These are phyloP conservation scores for Cephus rjabovi DNA, from an alignment of 2,888 invertebrate species.

Conservation along the genomic window DNA sequence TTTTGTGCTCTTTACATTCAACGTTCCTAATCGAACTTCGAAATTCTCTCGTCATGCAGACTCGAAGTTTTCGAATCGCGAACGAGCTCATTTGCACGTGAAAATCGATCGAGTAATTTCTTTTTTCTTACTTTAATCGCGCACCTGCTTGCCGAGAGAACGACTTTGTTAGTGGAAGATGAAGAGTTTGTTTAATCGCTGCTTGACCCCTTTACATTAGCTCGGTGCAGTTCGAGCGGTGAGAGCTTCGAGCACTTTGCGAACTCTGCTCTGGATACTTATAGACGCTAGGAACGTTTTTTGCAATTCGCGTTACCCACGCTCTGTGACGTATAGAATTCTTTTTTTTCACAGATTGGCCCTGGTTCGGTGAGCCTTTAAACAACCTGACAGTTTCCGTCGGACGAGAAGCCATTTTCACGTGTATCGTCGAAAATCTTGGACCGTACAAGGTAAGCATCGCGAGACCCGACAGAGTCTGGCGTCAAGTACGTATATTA, in stretches of 20 bases:
- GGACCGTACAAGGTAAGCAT: conserved; percentile 60
- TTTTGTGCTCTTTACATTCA: neutral
- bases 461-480: too few species aligned
- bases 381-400: conserved; percentile 64
- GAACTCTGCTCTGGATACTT: conserved; percentile 34
- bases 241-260: conserved; percentile 34
- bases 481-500: too few species aligned
- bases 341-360: conserved; percentile 53
- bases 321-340: neutral
- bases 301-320: neutral
- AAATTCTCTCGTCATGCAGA: neutral
- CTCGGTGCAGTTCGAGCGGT: conserved; percentile 21
- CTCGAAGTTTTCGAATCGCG: neutral
- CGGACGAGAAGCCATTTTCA: conserved; percentile 62
- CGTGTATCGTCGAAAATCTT: conserved; percentile 63
- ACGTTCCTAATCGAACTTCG: neutral
- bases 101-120: neutral
- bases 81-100: neutral
- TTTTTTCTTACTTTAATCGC: neutral
- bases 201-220: conserved; percentile 49
- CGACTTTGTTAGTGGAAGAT: conserved; percentile 37
- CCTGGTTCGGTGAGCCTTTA: conserved; percentile 61
- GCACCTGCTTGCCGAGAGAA: conserved; percentile 4
- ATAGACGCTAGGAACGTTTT: neutral
- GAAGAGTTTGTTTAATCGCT: conserved; percentile 46